A percentile compares a stretch with the other conserved stretches of the same genome.
Evolutionary conservation across 2,113 vertebrate species (phyloP).

Genomic region (Octodon degus): DNA sequence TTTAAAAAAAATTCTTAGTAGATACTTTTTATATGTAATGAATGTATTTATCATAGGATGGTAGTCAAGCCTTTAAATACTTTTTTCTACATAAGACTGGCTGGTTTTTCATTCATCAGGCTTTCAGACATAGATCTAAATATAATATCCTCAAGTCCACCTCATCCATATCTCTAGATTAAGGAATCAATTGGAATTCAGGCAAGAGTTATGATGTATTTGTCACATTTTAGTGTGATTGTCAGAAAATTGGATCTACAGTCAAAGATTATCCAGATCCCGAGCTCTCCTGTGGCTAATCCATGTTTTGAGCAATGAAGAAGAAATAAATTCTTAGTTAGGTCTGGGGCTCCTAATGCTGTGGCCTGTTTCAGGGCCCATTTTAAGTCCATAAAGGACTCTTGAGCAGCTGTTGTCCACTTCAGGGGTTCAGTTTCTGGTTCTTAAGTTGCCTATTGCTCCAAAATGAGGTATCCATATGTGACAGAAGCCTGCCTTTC

Average conservation of each 20-base stretch:
- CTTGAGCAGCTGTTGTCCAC: neutral
- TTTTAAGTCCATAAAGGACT: neutral
- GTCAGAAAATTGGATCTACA: neutral
- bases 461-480: neutral
- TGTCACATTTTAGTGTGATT: slow-evolving; percentile 14
- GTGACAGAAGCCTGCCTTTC: neutral
- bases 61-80: neutral
- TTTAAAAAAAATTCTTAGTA: neutral
- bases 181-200: neutral
- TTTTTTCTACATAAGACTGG: neutral
- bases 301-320: neutral
- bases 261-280: neutral
- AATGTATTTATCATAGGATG: neutral
- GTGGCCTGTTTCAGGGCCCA: neutral
- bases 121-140: slow-evolving; percentile 2
- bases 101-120: neutral
- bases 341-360: neutral
- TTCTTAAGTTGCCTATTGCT: neutral
- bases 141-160: neutral
- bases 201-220: neutral
- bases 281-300: neutral
- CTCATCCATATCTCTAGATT: neutral
- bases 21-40: neutral
- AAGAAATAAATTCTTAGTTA: neutral
- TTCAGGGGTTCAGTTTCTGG: neutral